Evolutionary conservation across 2,797 vertebrate genomes (phyloP).

Genomic region (Anguilla pacifica): DNA sequence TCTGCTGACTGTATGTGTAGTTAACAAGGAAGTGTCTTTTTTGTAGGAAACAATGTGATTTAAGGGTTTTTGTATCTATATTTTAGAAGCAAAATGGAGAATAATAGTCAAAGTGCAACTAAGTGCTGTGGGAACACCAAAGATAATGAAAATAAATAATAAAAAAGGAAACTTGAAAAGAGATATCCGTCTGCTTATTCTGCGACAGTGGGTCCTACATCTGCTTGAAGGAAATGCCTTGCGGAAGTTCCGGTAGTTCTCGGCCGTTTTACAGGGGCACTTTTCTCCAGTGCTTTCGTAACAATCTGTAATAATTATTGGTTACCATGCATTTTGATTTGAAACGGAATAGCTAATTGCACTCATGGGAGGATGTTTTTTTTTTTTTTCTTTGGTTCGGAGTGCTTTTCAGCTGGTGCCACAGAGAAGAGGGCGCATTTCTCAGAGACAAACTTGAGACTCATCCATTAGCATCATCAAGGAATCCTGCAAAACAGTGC

Average conservation of each 20-base stretch:
- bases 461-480: not conserved
- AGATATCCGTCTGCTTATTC: not conserved
- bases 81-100: slow-evolving; percentile 54
- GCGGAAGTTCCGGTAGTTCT: not conserved
- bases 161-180: slow-evolving; percentile 31
- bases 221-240: not conserved
- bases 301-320: not conserved
- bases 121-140: slow-evolving; percentile 59
- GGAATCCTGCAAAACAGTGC: not conserved
- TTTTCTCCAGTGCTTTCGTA: not conserved
- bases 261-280: not conserved
- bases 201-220: not conserved
- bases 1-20: slow-evolving; percentile 39
- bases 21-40: slow-evolving; percentile 26
- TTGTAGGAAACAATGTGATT: slow-evolving; percentile 47
- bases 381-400: not conserved
- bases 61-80: slow-evolving; percentile 44
- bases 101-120: slow-evolving; percentile 49
- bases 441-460: not conserved
- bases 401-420: not conserved
- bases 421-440: not conserved
- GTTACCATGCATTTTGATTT: not conserved
- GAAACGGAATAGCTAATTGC: slow-evolving; percentile 26
- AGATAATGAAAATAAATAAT: slow-evolving; percentile 44
- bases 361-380: not conserved